Evolutionary conservation across 1,140 invertebrate species (phyloP).

Genomic region (Euura lappo): DNA sequence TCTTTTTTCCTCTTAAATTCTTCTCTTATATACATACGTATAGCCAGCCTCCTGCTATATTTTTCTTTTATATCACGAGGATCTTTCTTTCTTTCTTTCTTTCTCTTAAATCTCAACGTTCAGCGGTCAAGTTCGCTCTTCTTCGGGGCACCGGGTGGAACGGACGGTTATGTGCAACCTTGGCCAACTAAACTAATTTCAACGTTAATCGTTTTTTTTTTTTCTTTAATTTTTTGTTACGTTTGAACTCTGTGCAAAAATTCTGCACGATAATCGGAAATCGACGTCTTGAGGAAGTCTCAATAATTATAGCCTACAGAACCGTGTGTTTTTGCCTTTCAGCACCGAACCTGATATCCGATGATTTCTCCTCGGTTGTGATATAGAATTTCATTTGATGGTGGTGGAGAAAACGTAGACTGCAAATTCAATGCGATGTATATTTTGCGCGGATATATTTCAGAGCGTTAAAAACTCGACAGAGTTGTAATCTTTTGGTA

Average conservation of each 20-base stretch:
- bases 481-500: neutral
- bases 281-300: neutral
- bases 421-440: no score
- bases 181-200: slow-evolving; percentile 6
- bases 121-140: neutral
- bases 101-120: slow-evolving; percentile 16
- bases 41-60: slow-evolving; percentile 15
- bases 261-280: neutral
- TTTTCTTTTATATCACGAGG: slow-evolving; percentile 32
- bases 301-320: neutral
- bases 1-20: slow-evolving; percentile 35
- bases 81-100: slow-evolving; percentile 24
- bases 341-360: neutral
- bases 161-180: neutral
- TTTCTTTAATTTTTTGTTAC: neutral
- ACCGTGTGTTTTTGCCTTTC: neutral
- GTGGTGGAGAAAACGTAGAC: neutral
- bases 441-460: neutral
- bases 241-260: neutral
- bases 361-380: neutral
- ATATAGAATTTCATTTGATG: slow-evolving; percentile 1
- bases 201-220: no score
- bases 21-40: slow-evolving; percentile 28
- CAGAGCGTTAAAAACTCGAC: neutral
- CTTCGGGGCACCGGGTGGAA: no score